Percentiles rank a stretch among this genome's conserved stretches.
These are phyloP conservation scores for Drosophila robusta DNA, from an alignment of 2,888 invertebrate species.

Conservation along the genomic window DNA sequence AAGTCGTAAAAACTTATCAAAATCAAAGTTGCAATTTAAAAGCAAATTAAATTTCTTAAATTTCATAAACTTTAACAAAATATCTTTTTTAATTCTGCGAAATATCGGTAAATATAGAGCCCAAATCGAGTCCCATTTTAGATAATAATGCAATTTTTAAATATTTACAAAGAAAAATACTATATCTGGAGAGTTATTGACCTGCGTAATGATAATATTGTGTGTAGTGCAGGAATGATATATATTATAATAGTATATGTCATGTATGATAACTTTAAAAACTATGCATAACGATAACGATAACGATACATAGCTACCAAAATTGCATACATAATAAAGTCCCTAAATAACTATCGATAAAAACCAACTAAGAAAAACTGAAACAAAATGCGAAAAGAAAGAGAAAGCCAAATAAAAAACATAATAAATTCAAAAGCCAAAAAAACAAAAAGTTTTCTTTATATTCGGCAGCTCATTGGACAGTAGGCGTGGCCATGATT, in stretches of 20 bases:
- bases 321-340: constrained; percentile 64
- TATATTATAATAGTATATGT: constrained; percentile 10
- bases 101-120: neutral
- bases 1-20: too few relatives aligned
- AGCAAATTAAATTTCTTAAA: too few relatives aligned
- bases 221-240: neutral
- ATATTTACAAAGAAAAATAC: too few relatives aligned
- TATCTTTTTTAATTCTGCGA: too few relatives aligned
- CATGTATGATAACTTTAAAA: constrained; percentile 32
- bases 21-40: too few relatives aligned
- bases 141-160: neutral
- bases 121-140: neutral
- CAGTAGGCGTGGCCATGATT: constrained; percentile 44
- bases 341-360: constrained; percentile 67
- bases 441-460: constrained; percentile 61
- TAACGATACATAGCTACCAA: constrained; percentile 45
- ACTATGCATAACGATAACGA: constrained; percentile 53
- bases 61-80: too few relatives aligned
- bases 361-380: constrained; percentile 34
- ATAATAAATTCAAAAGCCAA: constrained; percentile 79
- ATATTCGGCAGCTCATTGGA: constrained; percentile 42
- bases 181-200: constrained; percentile 11
- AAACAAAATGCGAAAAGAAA: constrained; percentile 3
- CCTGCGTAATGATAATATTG: neutral
- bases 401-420: constrained; percentile 60